phyloP scores from a whole-genome alignment of 2,797 vertebrate genomes.

The Enteromius fasciolatus region DNA sequence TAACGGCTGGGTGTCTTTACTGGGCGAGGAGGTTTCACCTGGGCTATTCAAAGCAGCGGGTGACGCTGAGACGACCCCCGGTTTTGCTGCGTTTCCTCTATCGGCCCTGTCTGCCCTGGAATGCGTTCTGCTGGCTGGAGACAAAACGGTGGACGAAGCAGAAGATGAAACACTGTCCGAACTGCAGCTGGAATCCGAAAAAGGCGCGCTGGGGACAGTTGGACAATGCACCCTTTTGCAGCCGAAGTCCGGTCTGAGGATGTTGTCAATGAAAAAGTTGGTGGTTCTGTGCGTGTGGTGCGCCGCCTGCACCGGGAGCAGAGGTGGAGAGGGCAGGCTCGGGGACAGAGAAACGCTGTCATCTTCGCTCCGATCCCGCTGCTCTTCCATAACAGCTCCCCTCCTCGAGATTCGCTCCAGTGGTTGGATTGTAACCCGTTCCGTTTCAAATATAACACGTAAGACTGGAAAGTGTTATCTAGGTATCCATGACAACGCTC shows the following conservation, averaged over 20 bases:
- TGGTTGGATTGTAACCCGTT: conserved; percentile 15
- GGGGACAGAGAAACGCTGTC: conserved; percentile 70
- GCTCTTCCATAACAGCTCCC: conserved; percentile 74
- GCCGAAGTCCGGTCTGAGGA: conserved; percentile 84
- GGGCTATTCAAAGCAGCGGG: conserved; percentile 76
- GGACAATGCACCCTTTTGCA: conserved; percentile 75
- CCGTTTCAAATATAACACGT: background rate
- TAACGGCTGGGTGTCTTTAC: conserved; percentile 80
- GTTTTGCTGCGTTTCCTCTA: conserved; percentile 62
- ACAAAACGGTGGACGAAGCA: conserved; percentile 53
- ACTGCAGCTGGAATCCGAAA: conserved; percentile 75
- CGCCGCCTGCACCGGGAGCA: conserved; percentile 66
- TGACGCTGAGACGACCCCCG: conserved; percentile 72
- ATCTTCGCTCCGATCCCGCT: conserved; percentile 73
- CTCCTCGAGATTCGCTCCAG: conserved; percentile 53
- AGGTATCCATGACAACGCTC: conserved; percentile 27
- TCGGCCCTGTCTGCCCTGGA: conserved; percentile 64
- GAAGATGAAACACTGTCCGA: conserved; percentile 70
- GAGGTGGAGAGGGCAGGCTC: conserved; percentile 68
- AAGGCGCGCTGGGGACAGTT: conserved; percentile 66
- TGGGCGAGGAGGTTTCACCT: conserved; percentile 71
- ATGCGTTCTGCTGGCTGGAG: conserved; percentile 59
- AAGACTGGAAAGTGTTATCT: conserved; percentile 41
- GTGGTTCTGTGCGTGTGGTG: conserved; percentile 78
- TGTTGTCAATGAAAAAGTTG: conserved; percentile 86